Evolutionary conservation across 2,113 vertebrate genomes (phyloP), one percentile per base, ranked within the genome.

Genomic region (Otolemur garnettii): DNA sequence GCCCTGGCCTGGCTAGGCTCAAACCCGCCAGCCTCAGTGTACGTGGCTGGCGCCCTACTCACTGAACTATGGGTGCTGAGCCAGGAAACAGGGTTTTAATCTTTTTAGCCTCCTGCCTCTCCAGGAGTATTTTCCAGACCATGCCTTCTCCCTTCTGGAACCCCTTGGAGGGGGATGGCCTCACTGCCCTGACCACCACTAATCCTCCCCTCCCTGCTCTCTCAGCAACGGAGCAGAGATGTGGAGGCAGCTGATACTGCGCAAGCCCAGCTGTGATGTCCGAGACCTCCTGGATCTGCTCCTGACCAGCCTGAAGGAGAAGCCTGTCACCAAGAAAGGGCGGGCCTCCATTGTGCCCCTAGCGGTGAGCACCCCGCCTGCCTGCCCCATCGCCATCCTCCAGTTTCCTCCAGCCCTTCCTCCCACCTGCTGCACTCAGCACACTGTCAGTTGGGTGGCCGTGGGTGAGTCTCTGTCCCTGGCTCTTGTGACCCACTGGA

Each of bases 241-340:
- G 97, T 98, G 98, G 98, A 93, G 97, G 72, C 96, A 96, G 86
- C 66, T 98, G 87, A 79, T 97, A 7, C 85, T 97, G 74, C 24
- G 93, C 38, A 97, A 97, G 71, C 97, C 97, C 79, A 90, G 94
- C 81, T 97, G 96, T 94, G 97, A 98, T 0, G 14, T 91, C 84
- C 93, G 60, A 33, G 93, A 97, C 26, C 97, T 98, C 59, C 94
- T 98, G 88, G 96, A 98, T 45, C 84, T 98, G 62, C 96, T 98
- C 18, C 78, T 98, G 88, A 96, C 57, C 72, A 97, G 96, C 86
- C 90, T 98, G 78, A 98, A 97, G 82, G 95, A 98, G 81, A 97
- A 94, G 26, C 98, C 98, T 0, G 35, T 97, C 22, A 88, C 92
- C 57, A 97, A 92, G 84, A 97, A 96, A 42, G 95, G 97, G 38